Base-by-base conservation (phyloP, 2,888 invertebrate species). In the Synanthedon myopaeformis region DNA sequence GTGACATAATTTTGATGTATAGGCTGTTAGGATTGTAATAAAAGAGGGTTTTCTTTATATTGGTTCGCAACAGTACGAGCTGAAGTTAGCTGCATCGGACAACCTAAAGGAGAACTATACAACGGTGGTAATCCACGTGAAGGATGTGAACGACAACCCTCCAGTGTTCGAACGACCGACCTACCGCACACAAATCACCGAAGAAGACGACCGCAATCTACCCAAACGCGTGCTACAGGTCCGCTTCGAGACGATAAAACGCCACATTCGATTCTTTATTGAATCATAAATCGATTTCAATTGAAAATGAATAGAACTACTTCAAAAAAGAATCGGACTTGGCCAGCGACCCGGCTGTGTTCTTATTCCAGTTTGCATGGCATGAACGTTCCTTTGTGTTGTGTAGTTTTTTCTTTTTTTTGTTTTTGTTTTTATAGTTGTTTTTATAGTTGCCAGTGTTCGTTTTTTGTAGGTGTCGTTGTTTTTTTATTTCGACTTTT, bases 121-220 rank as follows among this genome's bases (percentile, higher is more conserved):
- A 49, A 97, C 96, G 48, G 97, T 98, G 63, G 96, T 97, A 73
- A 97, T 98, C 73, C 96, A 97, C 85, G 96, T 98, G 69, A 97
- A 96, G 88, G 98, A 99, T 82, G 97, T 98, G 64, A 98, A 98
- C 86, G 98, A 99, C 90, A 98, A 98, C 89, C 96, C 97, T 50
- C 98, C 98, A 3, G 96, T 96, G 65, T 99, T 99, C 86, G 96
- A 96, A 84, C 89, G 96, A 62, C 96, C 97, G 53, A 96, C 96
- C 55, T 97, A 97, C 89, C 92, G 96, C 74, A 96, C 97, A 53
- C 96, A 97, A 88, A 97, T 97, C 84, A 97, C 96, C 49, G 97
- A 97, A 84, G 97, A 97, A 83, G 97, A 97, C 77, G 96, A 97
- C 89, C 91, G 96, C 71, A 96, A 96, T 83, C 90, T 97, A 69